Base-by-base conservation (phyloP, 1,140 invertebrate species). In the Diachasma alloeum region DNA sequence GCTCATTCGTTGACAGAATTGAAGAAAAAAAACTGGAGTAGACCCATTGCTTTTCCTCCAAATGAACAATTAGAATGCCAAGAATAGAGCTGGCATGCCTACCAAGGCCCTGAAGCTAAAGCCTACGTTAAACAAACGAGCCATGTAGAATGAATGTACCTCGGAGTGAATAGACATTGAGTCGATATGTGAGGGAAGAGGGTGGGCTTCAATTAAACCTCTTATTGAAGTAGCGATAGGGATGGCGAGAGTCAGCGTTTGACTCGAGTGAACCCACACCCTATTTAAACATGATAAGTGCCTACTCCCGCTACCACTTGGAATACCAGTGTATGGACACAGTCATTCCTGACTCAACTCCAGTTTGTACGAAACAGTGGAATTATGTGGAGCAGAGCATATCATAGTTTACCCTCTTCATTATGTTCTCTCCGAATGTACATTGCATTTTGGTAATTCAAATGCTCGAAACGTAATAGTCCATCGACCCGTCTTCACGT, bases 391-490 rank as follows among this genome's bases (percentile, higher is more conserved):
- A 31, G 31, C 6, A n/a, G n/a, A n/a, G n/a, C n/a, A n/a, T n/a
- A n/a, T n/a, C n/a, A 6, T 31, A 31, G 31, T 31, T 31, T 31
- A 31, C 31, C 31, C 31, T 31, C 6, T 31, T 31, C 31, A 31
- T 31, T 31, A 31, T 31, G 31, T 31, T n/a, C 2, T 31, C 31
- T 3, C 31, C 31, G 31, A 31, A 31, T 31, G 31, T 31, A 31
- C 31, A 31, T 31, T 2, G 31, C 31, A 31, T 31, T 31, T 31
- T 31, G 31, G 31, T 31, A 31, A 69, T 72, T 42, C 39, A 36
- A 17, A 75, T 75, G 79, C 80, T 82, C 79, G 82, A 79, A 72
- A 72, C 59, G 56, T 63, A 71, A 66, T 74, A 74, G 59, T 19
- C 26, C 66, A 56, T 31, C 17, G 53, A 72, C 53, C 39, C 31